Evolutionary conservation across 2,797 vertebrate genomes (phyloP).

Genomic region (Pygocentrus nattereri): DNA sequence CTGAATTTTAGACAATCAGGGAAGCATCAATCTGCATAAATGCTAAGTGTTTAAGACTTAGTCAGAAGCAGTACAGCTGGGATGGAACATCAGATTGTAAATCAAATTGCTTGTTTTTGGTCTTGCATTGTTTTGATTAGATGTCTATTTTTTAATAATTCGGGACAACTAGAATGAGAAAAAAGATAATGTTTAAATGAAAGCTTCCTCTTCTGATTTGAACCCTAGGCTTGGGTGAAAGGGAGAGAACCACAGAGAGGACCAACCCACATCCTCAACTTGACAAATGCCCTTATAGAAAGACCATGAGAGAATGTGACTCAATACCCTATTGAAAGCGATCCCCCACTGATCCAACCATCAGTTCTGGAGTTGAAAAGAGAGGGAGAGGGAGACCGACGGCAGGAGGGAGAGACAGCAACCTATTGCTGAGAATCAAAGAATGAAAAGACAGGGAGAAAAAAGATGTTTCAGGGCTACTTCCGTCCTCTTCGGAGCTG

Average conservation of each 20-base stretch:
- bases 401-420: background rate
- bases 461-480: slow-evolving; percentile 25
- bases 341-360: background rate
- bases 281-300: background rate
- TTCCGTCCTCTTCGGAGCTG: slow-evolving; percentile 28
- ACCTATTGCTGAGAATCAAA: slow-evolving; percentile 6
- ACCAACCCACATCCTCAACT: background rate
- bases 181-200: background rate
- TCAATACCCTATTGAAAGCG: slow-evolving; percentile 6
- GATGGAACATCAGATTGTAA: background rate
- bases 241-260: background rate
- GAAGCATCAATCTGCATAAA: background rate
- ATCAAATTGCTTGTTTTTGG: background rate
- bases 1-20: background rate
- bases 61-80: background rate
- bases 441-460: slow-evolving; percentile 26
- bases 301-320: background rate
- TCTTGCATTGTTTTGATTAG: background rate
- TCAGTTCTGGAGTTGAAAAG: slow-evolving; percentile 23
- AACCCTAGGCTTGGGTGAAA: no score
- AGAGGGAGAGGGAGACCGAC: slow-evolving; percentile 1
- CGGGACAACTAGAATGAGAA: background rate
- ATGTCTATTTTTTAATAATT: background rate
- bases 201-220: background rate
- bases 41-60: background rate